These are phyloP conservation scores for Agonopterix arenella DNA, from an alignment of 2,888 invertebrate genomes.

Conservation along the genomic window DNA sequence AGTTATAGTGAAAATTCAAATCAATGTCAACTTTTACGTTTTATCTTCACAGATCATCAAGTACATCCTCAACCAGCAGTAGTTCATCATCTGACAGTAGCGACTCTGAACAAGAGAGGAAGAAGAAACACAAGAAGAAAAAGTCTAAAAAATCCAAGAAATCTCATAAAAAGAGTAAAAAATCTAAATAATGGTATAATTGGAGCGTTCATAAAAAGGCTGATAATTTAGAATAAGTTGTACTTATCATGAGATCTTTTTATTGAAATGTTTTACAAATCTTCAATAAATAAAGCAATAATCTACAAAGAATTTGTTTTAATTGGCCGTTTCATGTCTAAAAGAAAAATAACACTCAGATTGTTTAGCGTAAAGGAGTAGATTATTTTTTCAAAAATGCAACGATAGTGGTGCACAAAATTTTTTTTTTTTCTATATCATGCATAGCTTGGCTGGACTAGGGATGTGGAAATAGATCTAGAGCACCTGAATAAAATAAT, in stretches of 20 bases:
- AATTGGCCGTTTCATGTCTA: too few species aligned
- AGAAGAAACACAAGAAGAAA: conserved; percentile 29
- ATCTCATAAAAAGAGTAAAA: conserved; percentile 44
- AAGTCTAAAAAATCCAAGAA: conserved; percentile 44
- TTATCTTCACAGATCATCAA: conserved; percentile 40
- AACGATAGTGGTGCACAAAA: too few species aligned
- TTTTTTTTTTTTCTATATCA: too few species aligned
- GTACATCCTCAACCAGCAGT: conserved; percentile 41
- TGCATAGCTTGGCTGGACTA: too few species aligned
- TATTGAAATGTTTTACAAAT: neutral
- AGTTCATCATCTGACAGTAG: conserved; percentile 37
- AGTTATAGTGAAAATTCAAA: too few species aligned
- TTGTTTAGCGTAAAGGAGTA: too few species aligned
- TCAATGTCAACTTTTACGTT: neutral
- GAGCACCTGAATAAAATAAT: too few species aligned
- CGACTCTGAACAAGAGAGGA: conserved; percentile 31
- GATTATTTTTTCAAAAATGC: too few species aligned
- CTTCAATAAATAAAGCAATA: neutral
- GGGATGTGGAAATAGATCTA: too few species aligned
- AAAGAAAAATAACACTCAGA: too few species aligned
- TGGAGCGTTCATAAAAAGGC: neutral
- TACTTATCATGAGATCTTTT: neutral
- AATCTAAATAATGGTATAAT: conserved; percentile 31
- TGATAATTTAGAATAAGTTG: neutral
- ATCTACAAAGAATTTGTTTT: too few species aligned